Conservation (phyloP, 92 coral and sea anemone genomes). For the Parazoanthus darwini region DNA sequence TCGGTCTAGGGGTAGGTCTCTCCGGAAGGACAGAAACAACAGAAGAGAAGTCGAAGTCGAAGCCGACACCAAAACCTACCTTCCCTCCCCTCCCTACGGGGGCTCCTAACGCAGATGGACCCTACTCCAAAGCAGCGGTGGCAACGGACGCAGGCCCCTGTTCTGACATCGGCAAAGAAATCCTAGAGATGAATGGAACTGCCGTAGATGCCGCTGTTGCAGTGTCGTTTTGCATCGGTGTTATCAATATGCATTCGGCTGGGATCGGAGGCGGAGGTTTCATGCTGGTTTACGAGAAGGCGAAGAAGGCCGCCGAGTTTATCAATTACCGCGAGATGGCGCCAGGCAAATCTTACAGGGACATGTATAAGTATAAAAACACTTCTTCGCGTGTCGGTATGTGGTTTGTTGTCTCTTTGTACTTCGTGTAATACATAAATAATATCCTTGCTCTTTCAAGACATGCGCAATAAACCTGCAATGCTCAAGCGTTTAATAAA, state of each 20-base stretch:
- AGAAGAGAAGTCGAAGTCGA: not conserved
- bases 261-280: slow-evolving; percentile 70
- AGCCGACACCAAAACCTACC: not conserved
- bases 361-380: slow-evolving; percentile 53
- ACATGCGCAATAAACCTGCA: too few relatives aligned
- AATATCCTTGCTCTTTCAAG: too few relatives aligned
- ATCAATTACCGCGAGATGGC: slow-evolving; percentile 67
- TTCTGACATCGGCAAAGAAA: slow-evolving; percentile 60
- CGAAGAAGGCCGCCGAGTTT: slow-evolving; percentile 46
- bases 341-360: slow-evolving; percentile 46
- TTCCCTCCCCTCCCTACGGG: slow-evolving; percentile 54
- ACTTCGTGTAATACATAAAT: too few relatives aligned
- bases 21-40: not conserved
- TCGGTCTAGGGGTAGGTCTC: slow-evolving; percentile 59
- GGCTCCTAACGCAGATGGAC: slow-evolving; percentile 63
- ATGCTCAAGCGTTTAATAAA: too few relatives aligned
- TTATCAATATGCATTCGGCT: slow-evolving; percentile 65
- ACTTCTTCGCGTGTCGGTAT: not conserved
- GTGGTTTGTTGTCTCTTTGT: not conserved
- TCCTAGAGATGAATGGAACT: slow-evolving; percentile 48
- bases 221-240: slow-evolving; percentile 56
- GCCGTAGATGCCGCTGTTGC: slow-evolving; percentile 68
- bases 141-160: slow-evolving; percentile 71
- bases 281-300: slow-evolving; percentile 55
- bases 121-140: slow-evolving; percentile 68